A percentile compares a stretch with the other conserved stretches of the same genome.
phyloP scores from a whole-genome alignment of 2,888 invertebrate genomes.

The Lysandra bellargus region DNA sequence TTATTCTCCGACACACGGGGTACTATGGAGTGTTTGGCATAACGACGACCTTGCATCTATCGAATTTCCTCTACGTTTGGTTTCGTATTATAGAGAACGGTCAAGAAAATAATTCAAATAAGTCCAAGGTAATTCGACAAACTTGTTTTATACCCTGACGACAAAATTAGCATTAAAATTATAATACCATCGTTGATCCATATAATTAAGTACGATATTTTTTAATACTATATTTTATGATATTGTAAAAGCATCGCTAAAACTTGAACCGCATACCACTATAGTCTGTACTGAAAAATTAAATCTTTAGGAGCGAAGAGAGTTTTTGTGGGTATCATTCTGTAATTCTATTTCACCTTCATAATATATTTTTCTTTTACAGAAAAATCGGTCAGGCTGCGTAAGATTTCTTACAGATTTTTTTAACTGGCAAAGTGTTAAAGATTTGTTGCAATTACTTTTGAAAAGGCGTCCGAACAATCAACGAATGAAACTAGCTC shows the following conservation, averaged over 20 bases:
- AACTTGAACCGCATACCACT: too few species aligned
- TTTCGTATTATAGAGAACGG: conserved; percentile 68
- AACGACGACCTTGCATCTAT: conserved; percentile 62
- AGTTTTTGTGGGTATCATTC: too few species aligned
- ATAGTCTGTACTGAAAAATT: background rate
- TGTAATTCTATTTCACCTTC: background rate
- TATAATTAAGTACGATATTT: too few species aligned
- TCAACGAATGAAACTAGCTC: conserved; percentile 61
- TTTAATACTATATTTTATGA: too few species aligned
- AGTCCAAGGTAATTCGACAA: conserved; percentile 53
- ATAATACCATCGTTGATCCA: background rate
- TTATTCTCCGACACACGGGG: conserved; percentile 62
- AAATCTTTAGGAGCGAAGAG: background rate
- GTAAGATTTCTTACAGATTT: conserved; percentile 64
- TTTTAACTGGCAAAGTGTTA: conserved; percentile 73
- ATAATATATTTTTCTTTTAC: conserved; percentile 40
- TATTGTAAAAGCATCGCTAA: too few species aligned
- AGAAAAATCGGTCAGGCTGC: conserved; percentile 59
- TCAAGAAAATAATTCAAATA: conserved; percentile 56
- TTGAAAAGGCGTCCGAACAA: conserved; percentile 73
- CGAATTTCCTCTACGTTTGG: conserved; percentile 71
- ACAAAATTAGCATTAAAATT: too few species aligned
- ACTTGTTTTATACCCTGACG: background rate
- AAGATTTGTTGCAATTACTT: conserved; percentile 72
- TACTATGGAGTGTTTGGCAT: conserved; percentile 77